Evolutionary conservation across 2,888 invertebrate species (phyloP).

Genomic region (Eudasyphora cyanicolor): DNA sequence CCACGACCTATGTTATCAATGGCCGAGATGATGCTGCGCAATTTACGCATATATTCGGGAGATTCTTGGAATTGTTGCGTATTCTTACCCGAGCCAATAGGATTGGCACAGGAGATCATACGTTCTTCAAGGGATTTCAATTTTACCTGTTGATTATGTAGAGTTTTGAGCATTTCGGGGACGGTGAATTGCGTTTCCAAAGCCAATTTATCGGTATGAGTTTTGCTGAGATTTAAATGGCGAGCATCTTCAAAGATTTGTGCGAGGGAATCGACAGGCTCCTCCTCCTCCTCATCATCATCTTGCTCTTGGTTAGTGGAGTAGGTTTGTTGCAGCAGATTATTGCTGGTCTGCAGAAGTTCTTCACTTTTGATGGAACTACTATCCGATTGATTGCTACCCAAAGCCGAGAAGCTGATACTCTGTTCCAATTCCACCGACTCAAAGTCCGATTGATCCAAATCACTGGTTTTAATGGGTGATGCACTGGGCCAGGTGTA

Average conservation of each 20-base stretch:
- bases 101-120: constrained; percentile 69
- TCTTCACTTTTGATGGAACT: constrained; percentile 60
- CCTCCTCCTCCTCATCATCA: no score
- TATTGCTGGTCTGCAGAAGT: constrained; percentile 15
- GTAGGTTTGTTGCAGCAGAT: no score
- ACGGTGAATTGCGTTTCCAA: constrained; percentile 62
- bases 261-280: constrained; percentile 73
- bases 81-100: constrained; percentile 21
- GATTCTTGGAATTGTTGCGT: neutral
- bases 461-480: constrained; percentile 69
- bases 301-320: constrained; percentile 43
- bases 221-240: constrained; percentile 26
- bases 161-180: constrained; percentile 71
- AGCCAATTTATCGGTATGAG: constrained; percentile 40
- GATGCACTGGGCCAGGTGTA: constrained; percentile 69
- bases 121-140: constrained; percentile 70
- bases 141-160: constrained; percentile 71
- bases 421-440: constrained; percentile 68
- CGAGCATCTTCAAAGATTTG: constrained; percentile 71
- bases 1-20: constrained; percentile 73
- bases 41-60: constrained; percentile 70
- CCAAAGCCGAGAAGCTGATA: constrained; percentile 71
- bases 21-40: constrained; percentile 69
- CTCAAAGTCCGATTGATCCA: constrained; percentile 75
- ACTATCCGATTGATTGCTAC: constrained; percentile 59